These are phyloP conservation scores for Rhizoglyphus robini DNA, from an alignment of 1,140 invertebrate genomes.

Conservation along the genomic window DNA sequence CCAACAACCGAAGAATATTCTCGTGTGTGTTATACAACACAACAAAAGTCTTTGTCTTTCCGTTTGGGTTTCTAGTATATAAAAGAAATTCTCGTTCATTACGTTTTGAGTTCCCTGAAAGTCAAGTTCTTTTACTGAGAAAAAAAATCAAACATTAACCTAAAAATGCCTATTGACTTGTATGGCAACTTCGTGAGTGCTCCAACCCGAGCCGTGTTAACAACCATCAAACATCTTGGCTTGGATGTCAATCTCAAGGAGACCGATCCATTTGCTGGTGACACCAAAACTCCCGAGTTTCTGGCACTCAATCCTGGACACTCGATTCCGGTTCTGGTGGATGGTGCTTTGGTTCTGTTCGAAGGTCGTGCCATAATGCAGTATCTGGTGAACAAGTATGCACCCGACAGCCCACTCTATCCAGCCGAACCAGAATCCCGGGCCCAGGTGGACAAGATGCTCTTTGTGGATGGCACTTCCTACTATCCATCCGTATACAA, in stretches of 20 bases:
- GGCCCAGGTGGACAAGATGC: conserved; percentile 52
- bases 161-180: conserved; percentile 23
- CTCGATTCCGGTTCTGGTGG: conserved; percentile 51
- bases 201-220: conserved; percentile 24
- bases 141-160: too few relatives aligned
- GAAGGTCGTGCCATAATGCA: conserved; percentile 34
- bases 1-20: too few relatives aligned
- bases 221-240: conserved; percentile 44
- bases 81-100: too few relatives aligned
- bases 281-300: conserved; percentile 53
- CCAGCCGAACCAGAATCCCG: conserved; percentile 50
- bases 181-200: conserved; percentile 22
- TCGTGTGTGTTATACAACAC: too few relatives aligned
- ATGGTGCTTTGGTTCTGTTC: conserved; percentile 46
- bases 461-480: conserved; percentile 49
- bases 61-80: too few relatives aligned
- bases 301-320: conserved; percentile 56
- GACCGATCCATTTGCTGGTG: conserved; percentile 47
- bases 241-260: conserved; percentile 53
- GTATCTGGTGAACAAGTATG: conserved; percentile 38
- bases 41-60: too few relatives aligned
- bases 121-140: too few relatives aligned
- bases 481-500: conserved; percentile 34
- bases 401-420: conserved; percentile 48
- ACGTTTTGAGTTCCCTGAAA: too few relatives aligned